Conservation (phyloP, 2,888 invertebrate species). For the Taphrorychus bicolor region DNA sequence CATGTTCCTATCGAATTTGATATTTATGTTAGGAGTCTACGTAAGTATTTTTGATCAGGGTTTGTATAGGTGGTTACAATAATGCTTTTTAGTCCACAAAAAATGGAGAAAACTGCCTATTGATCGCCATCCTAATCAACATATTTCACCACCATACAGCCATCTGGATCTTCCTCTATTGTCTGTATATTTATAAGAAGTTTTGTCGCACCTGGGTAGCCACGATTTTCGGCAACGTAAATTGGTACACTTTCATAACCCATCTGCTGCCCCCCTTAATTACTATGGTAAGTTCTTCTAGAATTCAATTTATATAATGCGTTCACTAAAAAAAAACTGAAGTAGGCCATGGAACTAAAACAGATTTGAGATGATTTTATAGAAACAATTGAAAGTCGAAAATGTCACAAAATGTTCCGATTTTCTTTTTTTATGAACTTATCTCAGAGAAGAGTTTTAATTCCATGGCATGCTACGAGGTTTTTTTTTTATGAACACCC, state of each 20-base stretch:
- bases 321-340: too few species aligned
- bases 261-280: conserved; percentile 70
- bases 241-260: conserved; percentile 67
- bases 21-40: conserved; percentile 72
- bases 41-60: conserved; percentile 57
- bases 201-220: conserved; percentile 58
- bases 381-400: too few species aligned
- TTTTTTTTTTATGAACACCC: too few species aligned
- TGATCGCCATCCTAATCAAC: conserved; percentile 72
- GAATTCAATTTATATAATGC: too few species aligned
- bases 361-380: too few species aligned
- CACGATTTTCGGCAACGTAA: conserved; percentile 59
- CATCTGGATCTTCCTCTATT: conserved; percentile 73
- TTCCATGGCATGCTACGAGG: too few species aligned
- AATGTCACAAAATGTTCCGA: too few species aligned
- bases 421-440: too few species aligned
- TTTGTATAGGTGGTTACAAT: not conserved
- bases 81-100: conserved; percentile 54
- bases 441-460: too few species aligned
- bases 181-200: conserved; percentile 68
- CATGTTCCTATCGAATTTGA: conserved; percentile 66
- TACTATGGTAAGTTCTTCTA: too few species aligned
- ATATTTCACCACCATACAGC: conserved; percentile 74
- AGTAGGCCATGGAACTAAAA: too few species aligned
- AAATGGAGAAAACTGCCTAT: conserved; percentile 69